Evolutionary conservation across 2,113 vertebrate species (phyloP), one percentile per base, ranked within the genome.

Genomic region (Dicaeum eximium): DNA sequence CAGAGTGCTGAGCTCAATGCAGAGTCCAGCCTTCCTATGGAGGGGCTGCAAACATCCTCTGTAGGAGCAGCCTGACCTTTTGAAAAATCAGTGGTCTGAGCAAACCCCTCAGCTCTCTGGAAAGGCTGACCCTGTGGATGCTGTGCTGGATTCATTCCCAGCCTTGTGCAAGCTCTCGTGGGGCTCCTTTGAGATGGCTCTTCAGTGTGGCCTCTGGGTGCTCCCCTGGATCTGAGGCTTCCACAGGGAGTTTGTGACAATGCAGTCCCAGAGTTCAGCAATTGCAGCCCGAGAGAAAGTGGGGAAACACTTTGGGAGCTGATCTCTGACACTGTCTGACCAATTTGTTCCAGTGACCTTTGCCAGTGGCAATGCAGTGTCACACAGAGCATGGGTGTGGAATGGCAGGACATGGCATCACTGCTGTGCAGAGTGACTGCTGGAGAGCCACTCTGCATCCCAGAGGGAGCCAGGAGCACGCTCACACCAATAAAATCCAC

Each of bases 391-490:
- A 23, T 6, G 38, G 57, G 31, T 22, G 53, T 30, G 0, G 2
- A 24, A 19, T 3, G 22, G 40, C 78, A 70, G 37, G 37, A 37
- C 16, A 1, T 11, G 44, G 74, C 65, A 27, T 17, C 38, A 13
- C 53, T 72, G 73, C 75, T 58, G 74, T 24, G n/a, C 69, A 17
- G 3, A 28, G 60, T 22, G 10, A 12, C 53, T 33, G 62, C 70
- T 35, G 47, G 56, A 85, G 28, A 66, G 47, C 28, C 30, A 11
- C 70, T 57, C 9, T 27, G 50, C 54, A 58, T 42, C 47, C 74
- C n/a, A 12, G 6, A 3, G 30, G 57, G 74, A 82, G 25, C 35
- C 57, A 37, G 15, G 57, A 42, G 37, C 19, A 35, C 0, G 0
- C 15, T 62, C 31, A 35, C 37, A 40, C 18, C 67, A 16, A 15